Conservation (phyloP, 2,113 vertebrate genomes). For the Pseudorhombus dupliciocellatus region DNA sequence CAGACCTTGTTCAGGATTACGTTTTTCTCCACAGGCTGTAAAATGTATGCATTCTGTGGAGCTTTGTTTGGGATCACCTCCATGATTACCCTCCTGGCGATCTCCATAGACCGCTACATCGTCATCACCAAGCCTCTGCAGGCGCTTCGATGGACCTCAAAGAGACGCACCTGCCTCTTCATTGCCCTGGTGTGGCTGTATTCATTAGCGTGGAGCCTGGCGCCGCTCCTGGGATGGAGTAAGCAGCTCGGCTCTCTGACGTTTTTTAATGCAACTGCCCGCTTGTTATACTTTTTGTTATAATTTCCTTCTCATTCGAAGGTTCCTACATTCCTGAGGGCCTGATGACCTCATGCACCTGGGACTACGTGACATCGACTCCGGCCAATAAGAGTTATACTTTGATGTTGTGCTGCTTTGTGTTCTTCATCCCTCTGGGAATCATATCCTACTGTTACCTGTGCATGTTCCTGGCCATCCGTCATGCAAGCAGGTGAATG, state of each 20-base stretch:
- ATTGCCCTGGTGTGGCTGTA: conserved; percentile 90
- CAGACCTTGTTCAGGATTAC: too few species aligned
- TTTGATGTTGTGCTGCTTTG: conserved; percentile 92
- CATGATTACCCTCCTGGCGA: conserved; percentile 93
- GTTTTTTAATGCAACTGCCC: neutral
- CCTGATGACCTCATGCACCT: conserved; percentile 93
- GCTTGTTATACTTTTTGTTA: neutral
- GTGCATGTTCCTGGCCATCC: conserved; percentile 92
- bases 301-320: conserved; percentile 41
- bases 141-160: conserved; percentile 85
- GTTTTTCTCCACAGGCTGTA: conserved; percentile 83
- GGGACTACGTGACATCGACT: conserved; percentile 93
- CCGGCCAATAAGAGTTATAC: conserved; percentile 90
- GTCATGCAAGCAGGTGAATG: conserved; percentile 84
- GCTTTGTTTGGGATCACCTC: conserved; percentile 94
- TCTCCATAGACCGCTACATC: conserved; percentile 92
- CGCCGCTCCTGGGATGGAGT: conserved; percentile 97
- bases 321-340: conserved; percentile 93
- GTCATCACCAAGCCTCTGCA: conserved; percentile 93
- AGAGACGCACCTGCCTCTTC: conserved; percentile 82
- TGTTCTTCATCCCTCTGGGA: conserved; percentile 91
- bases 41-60: conserved; percentile 94
- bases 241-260: conserved; percentile 62
- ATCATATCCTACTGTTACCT: conserved; percentile 92
- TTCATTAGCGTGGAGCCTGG: conserved; percentile 92